Percentiles rank a stretch among this genome's conserved stretches.
These are phyloP conservation scores for Ectobius pallidus DNA, from an alignment of 2,888 invertebrate species.

Conservation along the genomic window DNA sequence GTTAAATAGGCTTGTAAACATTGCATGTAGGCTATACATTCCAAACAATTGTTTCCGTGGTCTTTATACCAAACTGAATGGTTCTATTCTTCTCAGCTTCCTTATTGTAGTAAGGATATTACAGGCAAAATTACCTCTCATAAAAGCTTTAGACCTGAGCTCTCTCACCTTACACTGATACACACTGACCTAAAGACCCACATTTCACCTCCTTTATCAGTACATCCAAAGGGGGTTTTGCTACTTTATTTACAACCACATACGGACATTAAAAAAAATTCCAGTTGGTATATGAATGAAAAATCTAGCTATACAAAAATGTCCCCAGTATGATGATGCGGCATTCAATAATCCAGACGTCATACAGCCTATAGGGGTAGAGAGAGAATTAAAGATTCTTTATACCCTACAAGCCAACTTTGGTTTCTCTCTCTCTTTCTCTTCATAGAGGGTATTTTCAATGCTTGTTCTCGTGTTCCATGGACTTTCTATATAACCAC, in stretches of 20 bases:
- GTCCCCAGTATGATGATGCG: slow-evolving; percentile 13
- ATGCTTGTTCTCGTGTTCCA: slow-evolving; percentile 17
- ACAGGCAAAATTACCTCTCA: no score
- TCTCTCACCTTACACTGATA: not conserved
- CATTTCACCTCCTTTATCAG: not conserved
- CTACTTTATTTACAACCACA: slow-evolving; percentile 3
- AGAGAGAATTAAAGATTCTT: slow-evolving; percentile 19
- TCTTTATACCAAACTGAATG: no score
- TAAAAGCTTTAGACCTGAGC: no score
- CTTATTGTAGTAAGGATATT: no score
- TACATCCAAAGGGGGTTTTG: not conserved
- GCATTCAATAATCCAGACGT: slow-evolving; percentile 10
- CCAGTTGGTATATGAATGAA: slow-evolving; percentile 20
- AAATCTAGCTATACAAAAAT: slow-evolving; percentile 18
- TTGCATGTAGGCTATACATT: no score
- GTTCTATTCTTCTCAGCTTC: no score
- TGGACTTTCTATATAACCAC: not conserved
- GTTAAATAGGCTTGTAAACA: no score
- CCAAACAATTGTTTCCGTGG: no score
- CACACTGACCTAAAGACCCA: slow-evolving; percentile 13
- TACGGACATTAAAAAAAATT: not conserved
- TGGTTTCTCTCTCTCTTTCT: not conserved
- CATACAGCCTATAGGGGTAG: not conserved
- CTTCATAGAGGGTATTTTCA: slow-evolving; percentile 14
- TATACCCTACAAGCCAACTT: not conserved